Evolutionary conservation across 2,888 invertebrate genomes (phyloP).

Genomic region (Xylota sylvarum): DNA sequence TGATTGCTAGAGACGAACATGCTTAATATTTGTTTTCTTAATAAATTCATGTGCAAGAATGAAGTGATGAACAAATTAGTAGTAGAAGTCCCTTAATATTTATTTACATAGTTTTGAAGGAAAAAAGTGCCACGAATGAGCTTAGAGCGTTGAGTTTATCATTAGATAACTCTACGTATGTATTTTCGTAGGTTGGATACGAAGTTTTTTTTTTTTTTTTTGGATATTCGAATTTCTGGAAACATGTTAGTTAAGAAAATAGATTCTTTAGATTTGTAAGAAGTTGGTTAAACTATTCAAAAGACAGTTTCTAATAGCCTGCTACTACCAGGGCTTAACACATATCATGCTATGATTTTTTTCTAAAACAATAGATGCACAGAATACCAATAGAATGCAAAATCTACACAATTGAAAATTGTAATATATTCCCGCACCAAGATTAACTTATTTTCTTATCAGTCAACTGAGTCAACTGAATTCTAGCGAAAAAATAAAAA

Average conservation of each 20-base stretch:
- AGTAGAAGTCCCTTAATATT: slow-evolving; percentile 19
- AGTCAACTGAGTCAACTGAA: neutral
- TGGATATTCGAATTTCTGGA: slow-evolving; percentile 1
- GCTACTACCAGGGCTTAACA: slow-evolving; percentile 11
- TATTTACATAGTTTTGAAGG: slow-evolving; percentile 21
- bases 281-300: slow-evolving; percentile 26
- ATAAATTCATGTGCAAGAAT: slow-evolving; percentile 9
- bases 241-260: neutral
- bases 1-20: slow-evolving; percentile 1
- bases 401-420: slow-evolving; percentile 2
- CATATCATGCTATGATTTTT: slow-evolving; percentile 26
- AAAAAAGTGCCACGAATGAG: slow-evolving; percentile 55
- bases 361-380: neutral
- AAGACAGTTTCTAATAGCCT: slow-evolving; percentile 25
- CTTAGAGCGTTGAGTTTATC: slow-evolving; percentile 21
- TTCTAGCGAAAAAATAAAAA: neutral
- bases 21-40: neutral
- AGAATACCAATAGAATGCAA: too few relatives aligned
- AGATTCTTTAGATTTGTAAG: slow-evolving; percentile 15
- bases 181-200: slow-evolving; percentile 11
- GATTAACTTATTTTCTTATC: neutral
- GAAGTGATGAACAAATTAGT: slow-evolving; percentile 1
- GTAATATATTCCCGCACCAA: neutral
- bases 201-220: neutral
- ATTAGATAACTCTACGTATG: neutral